Evolutionary conservation across 1,140 invertebrate genomes (phyloP), one percentile per base, ranked within the genome.

Genomic region (Drosophila persimilis): DNA sequence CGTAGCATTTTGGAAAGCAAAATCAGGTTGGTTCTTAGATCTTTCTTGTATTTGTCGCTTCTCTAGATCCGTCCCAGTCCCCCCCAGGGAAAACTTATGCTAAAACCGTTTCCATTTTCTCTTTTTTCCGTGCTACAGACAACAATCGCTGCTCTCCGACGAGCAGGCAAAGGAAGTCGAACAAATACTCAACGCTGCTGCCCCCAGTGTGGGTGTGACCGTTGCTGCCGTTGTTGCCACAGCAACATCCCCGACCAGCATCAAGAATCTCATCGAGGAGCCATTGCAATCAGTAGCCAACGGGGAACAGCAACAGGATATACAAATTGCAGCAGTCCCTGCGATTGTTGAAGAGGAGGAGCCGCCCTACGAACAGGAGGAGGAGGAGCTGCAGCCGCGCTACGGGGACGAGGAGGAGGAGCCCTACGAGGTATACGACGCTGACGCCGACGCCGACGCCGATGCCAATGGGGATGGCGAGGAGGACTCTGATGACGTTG

Each of bases 161-260:
- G 96, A 97, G 92, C 96, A 97, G 92, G 95, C 96, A 55, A 95
- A 96, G 91, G 95, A 97, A 93, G 95, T 97, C 70, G 95, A 95
- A 72, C 94, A 95, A 85, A 93, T 97, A 84, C 81, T 97, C 67
- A 95, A 95, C 62, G 94, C 95, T 62, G 94, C 95, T 64, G 78
- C 81, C 69, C 80, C 84, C 41, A 77, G 70, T 46, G 88, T 90
- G 67, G 72, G 79, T 46, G 85, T 78, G 52, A 79, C 80, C 35
- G 83, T 90, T 79, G 85, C 90, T 77, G 73, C 90, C 60, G 88
- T 91, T 69, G 90, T 91, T 75, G 86, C 86, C 47, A 80, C 80
- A 65, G 80, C 90, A 64, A 90, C 81, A 74, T 89, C 89, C 39
- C 85, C 89, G 64, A 90, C 89, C 61, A 80, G 81, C 79, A 80